Conservation (phyloP, 2,888 invertebrate genomes). For the Beris morrisii region DNA sequence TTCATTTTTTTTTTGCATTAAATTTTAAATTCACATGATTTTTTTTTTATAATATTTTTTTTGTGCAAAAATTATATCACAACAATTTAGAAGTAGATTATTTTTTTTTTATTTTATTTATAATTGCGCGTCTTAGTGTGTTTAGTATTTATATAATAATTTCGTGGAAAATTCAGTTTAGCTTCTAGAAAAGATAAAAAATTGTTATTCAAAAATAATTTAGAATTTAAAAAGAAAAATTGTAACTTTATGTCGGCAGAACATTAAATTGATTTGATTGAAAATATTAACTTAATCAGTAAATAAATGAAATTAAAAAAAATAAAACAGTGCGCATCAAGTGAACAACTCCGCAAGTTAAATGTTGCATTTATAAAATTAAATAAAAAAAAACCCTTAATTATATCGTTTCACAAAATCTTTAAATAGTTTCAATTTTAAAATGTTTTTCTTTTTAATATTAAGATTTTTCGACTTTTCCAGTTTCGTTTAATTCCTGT, state of each 20-base stretch:
- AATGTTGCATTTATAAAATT: not conserved
- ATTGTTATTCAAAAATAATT: too few species aligned
- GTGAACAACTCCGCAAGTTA: not conserved
- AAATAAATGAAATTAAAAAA: too few species aligned
- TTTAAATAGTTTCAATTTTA: not conserved
- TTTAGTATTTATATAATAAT: too few species aligned
- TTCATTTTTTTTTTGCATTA: constrained; percentile 3
- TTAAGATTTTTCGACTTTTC: not conserved
- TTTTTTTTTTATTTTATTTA: not conserved
- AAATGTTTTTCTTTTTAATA: too few species aligned
- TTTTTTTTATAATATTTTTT: not conserved
- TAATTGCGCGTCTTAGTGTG: constrained; percentile 1
- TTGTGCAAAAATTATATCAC: constrained; percentile 15
- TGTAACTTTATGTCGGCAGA: not conserved
- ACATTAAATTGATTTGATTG: too few species aligned
- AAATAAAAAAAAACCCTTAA: too few species aligned
- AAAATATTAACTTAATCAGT: too few species aligned
- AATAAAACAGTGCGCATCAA: too few species aligned
- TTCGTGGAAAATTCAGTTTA: too few species aligned
- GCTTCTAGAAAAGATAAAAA: too few species aligned
- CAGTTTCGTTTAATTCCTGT: constrained; percentile 8
- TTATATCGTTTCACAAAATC: constrained; percentile 4
- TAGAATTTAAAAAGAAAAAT: too few species aligned
- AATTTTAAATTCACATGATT: not conserved
- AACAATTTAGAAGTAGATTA: constrained; percentile 9